Evolutionary conservation across 1,140 invertebrate genomes (phyloP).

Genomic region (Drosophila punjabiensis): DNA sequence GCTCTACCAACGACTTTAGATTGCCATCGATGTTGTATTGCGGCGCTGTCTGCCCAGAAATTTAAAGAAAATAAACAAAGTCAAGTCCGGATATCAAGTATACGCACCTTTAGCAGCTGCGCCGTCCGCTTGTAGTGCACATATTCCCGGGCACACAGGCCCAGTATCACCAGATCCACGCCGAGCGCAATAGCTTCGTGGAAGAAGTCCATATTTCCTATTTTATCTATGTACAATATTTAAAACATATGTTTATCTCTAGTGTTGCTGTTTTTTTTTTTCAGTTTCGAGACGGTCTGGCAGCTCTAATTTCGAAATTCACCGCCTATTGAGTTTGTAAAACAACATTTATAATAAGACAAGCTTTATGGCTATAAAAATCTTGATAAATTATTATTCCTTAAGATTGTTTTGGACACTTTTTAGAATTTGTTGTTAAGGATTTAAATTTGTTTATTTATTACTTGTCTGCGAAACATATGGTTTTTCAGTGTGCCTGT

Average conservation of each 20-base stretch:
- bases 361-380: too few relatives aligned
- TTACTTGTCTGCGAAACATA: background rate
- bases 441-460: background rate
- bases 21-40: constrained; percentile 88
- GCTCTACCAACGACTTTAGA: constrained; percentile 87
- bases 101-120: constrained; percentile 88
- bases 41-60: constrained; percentile 87
- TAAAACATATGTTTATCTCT: constrained; percentile 12
- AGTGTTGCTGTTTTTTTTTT: constrained; percentile 16
- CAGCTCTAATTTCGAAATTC: background rate
- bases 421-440: background rate
- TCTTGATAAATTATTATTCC: too few relatives aligned
- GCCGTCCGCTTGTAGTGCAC: constrained; percentile 89
- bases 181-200: constrained; percentile 89
- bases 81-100: background rate
- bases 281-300: background rate
- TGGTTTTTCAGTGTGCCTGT: background rate
- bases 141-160: constrained; percentile 90
- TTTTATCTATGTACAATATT: constrained; percentile 24
- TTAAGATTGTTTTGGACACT: too few relatives aligned
- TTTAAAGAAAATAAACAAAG: background rate
- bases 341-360: background rate
- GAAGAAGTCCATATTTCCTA: constrained; percentile 72
- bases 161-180: constrained; percentile 90
- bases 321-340: background rate